phyloP scores from a whole-genome alignment of 2,888 invertebrate species.

The Neria commutata region DNA sequence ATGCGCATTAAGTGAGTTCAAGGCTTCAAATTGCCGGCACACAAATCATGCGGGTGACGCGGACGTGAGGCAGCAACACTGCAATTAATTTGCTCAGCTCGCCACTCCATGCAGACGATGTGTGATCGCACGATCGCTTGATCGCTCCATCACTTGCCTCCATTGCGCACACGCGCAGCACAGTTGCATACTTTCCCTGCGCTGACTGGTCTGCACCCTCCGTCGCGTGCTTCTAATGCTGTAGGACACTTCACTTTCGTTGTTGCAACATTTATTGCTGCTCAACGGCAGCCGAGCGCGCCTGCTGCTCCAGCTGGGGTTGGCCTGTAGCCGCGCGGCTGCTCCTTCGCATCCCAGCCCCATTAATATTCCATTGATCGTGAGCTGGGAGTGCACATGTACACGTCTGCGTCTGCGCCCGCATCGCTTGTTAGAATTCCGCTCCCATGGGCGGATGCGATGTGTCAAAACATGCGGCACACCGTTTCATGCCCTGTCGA shows the following conservation, averaged over 20 bases:
- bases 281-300: neutral
- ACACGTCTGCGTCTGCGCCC: too few relatives aligned
- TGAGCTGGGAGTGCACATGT: too few relatives aligned
- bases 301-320: neutral
- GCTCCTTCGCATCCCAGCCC: conserved; percentile 6
- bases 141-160: too few relatives aligned
- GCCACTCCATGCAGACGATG: neutral
- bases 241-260: too few relatives aligned
- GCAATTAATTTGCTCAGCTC: neutral
- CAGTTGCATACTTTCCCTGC: too few relatives aligned
- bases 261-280: neutral
- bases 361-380: conserved; percentile 20
- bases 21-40: neutral
- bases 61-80: neutral
- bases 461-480: conserved; percentile 36
- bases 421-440: neutral
- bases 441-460: conserved; percentile 30
- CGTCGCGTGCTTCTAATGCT: neutral
- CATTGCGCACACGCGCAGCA: too few relatives aligned
- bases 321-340: neutral
- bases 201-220: neutral
- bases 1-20: neutral
- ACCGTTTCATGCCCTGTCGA: conserved; percentile 35
- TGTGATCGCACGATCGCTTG: neutral
- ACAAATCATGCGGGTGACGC: neutral